Conservation (phyloP, 2,888 invertebrate genomes). For the Amphipoea lucens region DNA sequence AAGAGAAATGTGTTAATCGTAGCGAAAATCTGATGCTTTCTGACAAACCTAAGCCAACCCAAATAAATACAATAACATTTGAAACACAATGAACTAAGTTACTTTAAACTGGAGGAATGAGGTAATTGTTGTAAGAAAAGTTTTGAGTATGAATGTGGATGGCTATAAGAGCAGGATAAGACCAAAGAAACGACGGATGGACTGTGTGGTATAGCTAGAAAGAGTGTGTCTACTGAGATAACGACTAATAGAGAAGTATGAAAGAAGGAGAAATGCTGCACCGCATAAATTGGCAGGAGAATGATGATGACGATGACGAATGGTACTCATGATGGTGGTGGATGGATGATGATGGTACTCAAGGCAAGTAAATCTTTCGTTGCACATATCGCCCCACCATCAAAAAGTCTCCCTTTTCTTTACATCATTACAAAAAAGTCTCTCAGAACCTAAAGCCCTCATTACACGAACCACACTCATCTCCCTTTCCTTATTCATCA, state of each 20-base stretch:
- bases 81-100: background rate
- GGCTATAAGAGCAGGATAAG: too few relatives aligned
- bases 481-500: constrained; percentile 44
- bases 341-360: too few relatives aligned
- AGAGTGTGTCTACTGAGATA: background rate
- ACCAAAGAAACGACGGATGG: background rate
- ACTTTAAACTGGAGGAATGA: background rate
- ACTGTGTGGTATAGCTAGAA: too few relatives aligned
- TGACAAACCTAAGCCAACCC: too few relatives aligned
- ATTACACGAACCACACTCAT: constrained; percentile 32
- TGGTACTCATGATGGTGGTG: too few relatives aligned
- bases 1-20: background rate
- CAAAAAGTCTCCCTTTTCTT: background rate
- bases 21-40: background rate
- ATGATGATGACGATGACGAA: too few relatives aligned
- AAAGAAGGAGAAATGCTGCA: background rate
- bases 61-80: background rate
- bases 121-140: background rate
- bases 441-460: constrained; percentile 1
- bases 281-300: background rate
- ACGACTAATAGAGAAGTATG: background rate
- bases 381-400: background rate
- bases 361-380: background rate
- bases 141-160: background rate
- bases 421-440: background rate